These are phyloP conservation scores for Nothura maculosa DNA, from an alignment of 2,797 vertebrate genomes.

Conservation along the genomic window DNA sequence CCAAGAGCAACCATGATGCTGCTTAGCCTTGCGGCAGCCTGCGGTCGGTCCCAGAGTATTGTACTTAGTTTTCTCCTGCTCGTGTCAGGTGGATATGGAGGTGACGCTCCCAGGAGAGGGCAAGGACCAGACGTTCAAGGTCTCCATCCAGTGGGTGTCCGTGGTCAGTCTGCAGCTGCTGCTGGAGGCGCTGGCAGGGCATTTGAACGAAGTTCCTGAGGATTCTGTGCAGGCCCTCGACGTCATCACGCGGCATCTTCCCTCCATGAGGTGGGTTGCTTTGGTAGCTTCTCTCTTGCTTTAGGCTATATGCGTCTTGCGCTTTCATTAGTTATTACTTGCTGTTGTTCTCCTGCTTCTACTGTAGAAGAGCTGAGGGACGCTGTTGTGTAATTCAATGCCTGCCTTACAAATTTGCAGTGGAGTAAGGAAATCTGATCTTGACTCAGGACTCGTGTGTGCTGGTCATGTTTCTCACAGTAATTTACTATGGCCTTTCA, in stretches of 20 bases:
- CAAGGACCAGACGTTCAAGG: constrained; percentile 98
- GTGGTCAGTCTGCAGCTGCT: constrained; percentile 98
- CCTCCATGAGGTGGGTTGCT: constrained; percentile 93
- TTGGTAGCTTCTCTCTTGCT: neutral
- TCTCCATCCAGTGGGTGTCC: constrained; percentile 98
- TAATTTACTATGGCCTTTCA: neutral
- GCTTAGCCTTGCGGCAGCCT: neutral
- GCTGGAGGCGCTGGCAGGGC: constrained; percentile 94
- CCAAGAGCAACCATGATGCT: rapidly evolving
- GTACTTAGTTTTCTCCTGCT: neutral
- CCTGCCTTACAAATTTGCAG: constrained; percentile 46
- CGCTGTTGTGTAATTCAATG: constrained; percentile 23
- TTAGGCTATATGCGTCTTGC: neutral
- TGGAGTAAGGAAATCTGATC: constrained; percentile 60
- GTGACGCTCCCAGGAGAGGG: constrained; percentile 98
- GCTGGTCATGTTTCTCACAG: constrained; percentile 58
- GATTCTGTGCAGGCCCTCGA: constrained; percentile 98
- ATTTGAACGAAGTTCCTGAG: constrained; percentile 96
- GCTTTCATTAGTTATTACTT: neutral
- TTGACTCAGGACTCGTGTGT: neutral
- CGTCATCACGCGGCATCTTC: constrained; percentile 97
- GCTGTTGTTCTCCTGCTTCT: constrained; percentile 5
- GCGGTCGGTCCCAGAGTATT: neutral
- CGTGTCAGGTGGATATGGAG: constrained; percentile 94
- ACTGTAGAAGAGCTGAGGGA: neutral